phyloP scores from a whole-genome alignment of 2,888 invertebrate species.

The Belgica antarctica region DNA sequence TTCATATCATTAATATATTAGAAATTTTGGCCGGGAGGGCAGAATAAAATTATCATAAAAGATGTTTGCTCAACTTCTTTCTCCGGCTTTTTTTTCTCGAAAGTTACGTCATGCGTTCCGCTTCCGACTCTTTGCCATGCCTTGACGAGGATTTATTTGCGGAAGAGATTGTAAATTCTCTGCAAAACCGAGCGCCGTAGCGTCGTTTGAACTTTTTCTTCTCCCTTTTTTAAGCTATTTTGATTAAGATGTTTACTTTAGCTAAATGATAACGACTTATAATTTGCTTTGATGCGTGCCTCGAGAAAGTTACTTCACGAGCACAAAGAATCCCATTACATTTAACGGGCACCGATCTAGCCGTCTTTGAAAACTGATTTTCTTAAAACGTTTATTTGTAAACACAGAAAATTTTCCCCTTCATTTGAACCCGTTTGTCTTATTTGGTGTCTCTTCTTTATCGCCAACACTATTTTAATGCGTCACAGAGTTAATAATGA shows the following conservation, averaged over 20 bases:
- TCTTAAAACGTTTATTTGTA: neutral
- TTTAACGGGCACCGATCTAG: too few species aligned
- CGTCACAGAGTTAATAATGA: conserved; percentile 42
- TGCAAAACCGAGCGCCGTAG: neutral
- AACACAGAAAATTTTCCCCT: conserved; percentile 22
- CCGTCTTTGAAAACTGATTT: neutral
- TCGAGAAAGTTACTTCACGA: too few species aligned
- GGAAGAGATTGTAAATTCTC: conserved; percentile 29
- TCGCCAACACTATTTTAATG: conserved; percentile 14
- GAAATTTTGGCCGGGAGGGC: conserved; percentile 25
- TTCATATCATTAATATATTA: conserved; percentile 43
- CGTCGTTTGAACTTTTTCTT: conserved; percentile 9
- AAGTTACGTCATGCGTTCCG: conserved; percentile 30
- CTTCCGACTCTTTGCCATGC: neutral
- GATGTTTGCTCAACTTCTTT: conserved; percentile 12
- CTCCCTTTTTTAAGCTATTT: neutral
- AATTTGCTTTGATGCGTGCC: neutral
- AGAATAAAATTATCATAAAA: conserved; percentile 41
- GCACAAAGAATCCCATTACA: too few species aligned
- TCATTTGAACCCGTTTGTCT: neutral
- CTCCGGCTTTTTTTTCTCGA: neutral
- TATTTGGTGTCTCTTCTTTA: conserved; percentile 20
- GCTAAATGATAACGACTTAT: neutral
- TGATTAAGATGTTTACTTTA: conserved; percentile 11
- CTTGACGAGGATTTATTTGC: conserved; percentile 38